Conservation (phyloP, 1,140 invertebrate genomes). For the Drosophila bocki region DNA sequence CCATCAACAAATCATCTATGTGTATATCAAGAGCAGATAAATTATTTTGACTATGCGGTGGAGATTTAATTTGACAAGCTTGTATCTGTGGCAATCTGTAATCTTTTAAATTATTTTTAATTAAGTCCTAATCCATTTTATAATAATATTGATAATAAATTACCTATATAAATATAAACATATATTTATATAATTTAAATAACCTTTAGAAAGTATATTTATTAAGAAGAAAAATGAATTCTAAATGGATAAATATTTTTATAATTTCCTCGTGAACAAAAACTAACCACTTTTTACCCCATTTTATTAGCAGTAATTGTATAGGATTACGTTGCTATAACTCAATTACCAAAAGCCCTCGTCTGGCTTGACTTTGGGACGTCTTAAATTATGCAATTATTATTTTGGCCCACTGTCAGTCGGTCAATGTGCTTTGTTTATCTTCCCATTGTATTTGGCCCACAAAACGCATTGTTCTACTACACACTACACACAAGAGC, state of each 20-base stretch:
- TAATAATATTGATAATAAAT: no score
- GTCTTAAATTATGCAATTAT: constrained; percentile 48
- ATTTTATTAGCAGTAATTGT: constrained; percentile 12
- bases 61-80: not conserved
- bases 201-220: no score
- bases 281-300: not conserved
- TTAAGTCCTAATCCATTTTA: no score
- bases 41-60: not conserved
- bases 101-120: not conserved
- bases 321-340: not conserved
- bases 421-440: constrained; percentile 29
- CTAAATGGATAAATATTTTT: no score
- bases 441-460: constrained; percentile 33
- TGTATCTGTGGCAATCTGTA: not conserved
- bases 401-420: constrained; percentile 37
- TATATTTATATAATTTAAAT: not conserved
- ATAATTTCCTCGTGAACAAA: not conserved
- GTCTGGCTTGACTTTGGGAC: not conserved
- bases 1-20: constrained; percentile 3
- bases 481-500: constrained; percentile 9
- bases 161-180: not conserved
- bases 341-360: constrained; percentile 9
- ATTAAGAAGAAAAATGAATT: no score
- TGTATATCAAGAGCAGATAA: constrained; percentile 9
- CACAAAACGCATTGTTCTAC: constrained; percentile 41